phyloP scores from a whole-genome alignment of 1,140 invertebrate species.

The Bathynomus jamesi region DNA sequence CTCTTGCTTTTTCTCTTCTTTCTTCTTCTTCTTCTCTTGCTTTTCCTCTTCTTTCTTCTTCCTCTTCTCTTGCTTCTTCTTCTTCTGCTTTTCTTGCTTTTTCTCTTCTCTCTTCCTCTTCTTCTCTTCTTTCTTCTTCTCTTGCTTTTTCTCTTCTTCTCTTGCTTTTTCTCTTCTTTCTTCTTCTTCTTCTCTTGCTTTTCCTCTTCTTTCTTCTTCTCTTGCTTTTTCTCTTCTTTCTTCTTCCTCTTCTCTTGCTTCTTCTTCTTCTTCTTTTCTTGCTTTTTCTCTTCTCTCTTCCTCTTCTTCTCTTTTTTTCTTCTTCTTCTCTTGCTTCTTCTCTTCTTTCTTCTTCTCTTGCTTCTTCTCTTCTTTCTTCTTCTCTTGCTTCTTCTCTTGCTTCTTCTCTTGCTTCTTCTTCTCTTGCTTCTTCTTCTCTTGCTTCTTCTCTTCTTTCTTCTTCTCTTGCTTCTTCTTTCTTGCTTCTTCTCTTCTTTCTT shows the following conservation, averaged over 20 bases:
- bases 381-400: not conserved
- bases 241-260: not conserved
- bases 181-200: not conserved
- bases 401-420: not conserved
- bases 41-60: not conserved
- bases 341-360: not conserved
- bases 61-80: not conserved
- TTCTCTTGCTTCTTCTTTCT: not conserved
- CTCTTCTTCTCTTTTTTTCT: not conserved
- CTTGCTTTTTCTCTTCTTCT: not conserved
- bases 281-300: not conserved
- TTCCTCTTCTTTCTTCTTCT: not conserved
- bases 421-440: not conserved
- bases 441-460: not conserved
- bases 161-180: not conserved
- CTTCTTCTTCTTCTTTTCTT: not conserved
- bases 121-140: not conserved
- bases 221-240: not conserved
- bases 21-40: not conserved
- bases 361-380: not conserved
- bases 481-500: not conserved
- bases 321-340: not conserved
- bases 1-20: not conserved
- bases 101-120: not conserved
- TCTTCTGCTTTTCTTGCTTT: not conserved